A percentile compares a stretch with the other conserved stretches of the same genome.
Evolutionary conservation across 2,113 vertebrate genomes (phyloP).

Genomic region (Eolophus roseicapilla): DNA sequence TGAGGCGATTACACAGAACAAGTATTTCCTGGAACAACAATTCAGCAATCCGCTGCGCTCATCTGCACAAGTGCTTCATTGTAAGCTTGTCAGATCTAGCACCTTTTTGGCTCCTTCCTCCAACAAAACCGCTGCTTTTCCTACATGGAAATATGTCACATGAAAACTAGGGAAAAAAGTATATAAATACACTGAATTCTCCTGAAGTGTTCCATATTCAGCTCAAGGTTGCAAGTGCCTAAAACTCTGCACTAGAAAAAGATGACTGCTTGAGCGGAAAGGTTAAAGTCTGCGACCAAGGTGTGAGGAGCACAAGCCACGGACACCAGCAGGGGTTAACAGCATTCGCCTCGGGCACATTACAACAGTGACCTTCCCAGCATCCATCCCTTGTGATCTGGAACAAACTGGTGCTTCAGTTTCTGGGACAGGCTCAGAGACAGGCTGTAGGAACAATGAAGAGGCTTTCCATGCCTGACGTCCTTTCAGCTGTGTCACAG

Average conservation of each 20-base stretch:
- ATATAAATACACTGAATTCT: not conserved
- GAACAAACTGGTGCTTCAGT: not conserved
- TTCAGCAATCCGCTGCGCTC: not conserved
- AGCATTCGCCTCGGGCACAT: not conserved
- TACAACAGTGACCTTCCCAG: not conserved
- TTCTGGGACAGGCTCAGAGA: not conserved
- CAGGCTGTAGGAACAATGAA: not conserved
- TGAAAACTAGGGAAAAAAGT: accelerated
- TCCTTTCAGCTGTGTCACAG: not conserved
- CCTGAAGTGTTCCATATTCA: not conserved
- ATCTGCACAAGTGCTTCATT: not conserved
- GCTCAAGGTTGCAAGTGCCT: not conserved
- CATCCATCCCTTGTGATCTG: not conserved
- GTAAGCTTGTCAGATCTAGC: not conserved
- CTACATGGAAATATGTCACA: not conserved
- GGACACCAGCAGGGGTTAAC: not conserved
- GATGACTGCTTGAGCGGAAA: not conserved
- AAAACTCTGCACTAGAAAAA: not conserved
- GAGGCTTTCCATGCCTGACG: accelerated
- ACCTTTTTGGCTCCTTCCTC: not conserved
- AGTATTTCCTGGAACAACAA: not conserved
- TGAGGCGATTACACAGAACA: not conserved
- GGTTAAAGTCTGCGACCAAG: not conserved
- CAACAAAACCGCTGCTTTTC: not conserved
- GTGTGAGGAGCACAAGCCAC: accelerated